Evolutionary conservation across 2,113 vertebrate genomes (phyloP).

Genomic region (Hippoglossus stenolepis): DNA sequence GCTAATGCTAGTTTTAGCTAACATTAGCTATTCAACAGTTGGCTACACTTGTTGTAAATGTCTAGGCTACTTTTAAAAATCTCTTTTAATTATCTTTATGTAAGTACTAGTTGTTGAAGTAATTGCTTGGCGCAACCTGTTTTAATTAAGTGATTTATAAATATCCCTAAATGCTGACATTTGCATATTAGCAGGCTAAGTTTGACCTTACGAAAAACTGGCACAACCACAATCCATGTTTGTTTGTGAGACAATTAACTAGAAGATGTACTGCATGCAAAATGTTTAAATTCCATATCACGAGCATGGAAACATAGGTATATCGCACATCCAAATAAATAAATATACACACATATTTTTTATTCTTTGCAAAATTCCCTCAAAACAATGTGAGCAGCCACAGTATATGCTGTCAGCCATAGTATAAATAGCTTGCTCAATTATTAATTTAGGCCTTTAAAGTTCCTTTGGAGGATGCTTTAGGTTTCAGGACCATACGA

Average conservation of each 20-base stretch:
- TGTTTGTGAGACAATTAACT: background rate
- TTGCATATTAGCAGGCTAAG: background rate
- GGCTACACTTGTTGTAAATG: too few relatives aligned
- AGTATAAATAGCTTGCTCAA: constrained; percentile 7
- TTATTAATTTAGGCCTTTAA: constrained; percentile 27
- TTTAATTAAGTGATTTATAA: too few relatives aligned
- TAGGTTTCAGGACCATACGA: constrained; percentile 34
- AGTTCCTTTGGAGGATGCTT: constrained; percentile 32
- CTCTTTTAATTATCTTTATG: background rate
- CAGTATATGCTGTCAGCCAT: background rate
- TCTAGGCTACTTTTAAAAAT: too few relatives aligned
- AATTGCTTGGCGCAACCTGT: background rate
- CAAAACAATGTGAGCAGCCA: background rate
- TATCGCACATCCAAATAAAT: background rate
- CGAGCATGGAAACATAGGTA: background rate
- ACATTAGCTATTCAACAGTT: too few relatives aligned
- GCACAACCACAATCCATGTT: background rate
- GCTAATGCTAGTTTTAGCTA: too few relatives aligned
- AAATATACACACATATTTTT: background rate
- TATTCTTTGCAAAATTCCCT: background rate
- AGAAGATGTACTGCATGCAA: background rate
- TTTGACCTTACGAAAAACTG: background rate
- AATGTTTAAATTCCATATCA: background rate
- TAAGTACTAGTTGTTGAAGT: background rate
- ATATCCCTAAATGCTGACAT: background rate